A percentile compares a stretch with the other conserved stretches of the same genome.
phyloP scores from a whole-genome alignment of 2,888 invertebrate species.

The Pterostichus madidus region DNA sequence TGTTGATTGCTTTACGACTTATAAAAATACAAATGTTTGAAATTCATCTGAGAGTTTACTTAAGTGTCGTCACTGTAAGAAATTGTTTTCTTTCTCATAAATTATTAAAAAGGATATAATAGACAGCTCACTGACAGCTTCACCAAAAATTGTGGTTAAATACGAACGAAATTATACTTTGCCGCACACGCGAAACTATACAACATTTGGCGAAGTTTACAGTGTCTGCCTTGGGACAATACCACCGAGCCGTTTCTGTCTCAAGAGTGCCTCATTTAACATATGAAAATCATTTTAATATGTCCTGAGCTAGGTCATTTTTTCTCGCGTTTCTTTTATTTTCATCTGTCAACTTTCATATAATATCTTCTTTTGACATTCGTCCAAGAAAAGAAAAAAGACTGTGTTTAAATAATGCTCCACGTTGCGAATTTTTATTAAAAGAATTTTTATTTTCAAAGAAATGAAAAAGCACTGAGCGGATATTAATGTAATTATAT shows the following conservation, averaged over 20 bases:
- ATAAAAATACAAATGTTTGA: no score
- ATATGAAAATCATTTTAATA: slow-evolving; percentile 50
- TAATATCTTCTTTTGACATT: slow-evolving; percentile 43
- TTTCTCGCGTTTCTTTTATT: slow-evolving; percentile 36
- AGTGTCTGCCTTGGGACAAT: neutral
- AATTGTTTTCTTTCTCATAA: no score
- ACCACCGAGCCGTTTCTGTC: neutral
- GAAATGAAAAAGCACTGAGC: neutral
- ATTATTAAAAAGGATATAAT: no score
- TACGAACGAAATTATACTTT: slow-evolving; percentile 5
- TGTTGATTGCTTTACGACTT: no score
- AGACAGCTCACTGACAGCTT: no score
- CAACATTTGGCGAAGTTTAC: no score
- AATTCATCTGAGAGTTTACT: no score
- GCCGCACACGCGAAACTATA: no score
- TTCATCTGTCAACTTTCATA: slow-evolving; percentile 41
- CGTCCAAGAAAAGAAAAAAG: slow-evolving; percentile 14
- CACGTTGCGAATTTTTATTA: slow-evolving; percentile 24
- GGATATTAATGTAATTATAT: neutral
- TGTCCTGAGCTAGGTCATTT: slow-evolving; percentile 19
- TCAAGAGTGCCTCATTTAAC: slow-evolving; percentile 13
- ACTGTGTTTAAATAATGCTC: slow-evolving; percentile 21
- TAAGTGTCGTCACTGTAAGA: no score
- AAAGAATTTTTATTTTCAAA: neutral
- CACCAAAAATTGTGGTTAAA: neutral